Conservation (phyloP, 2,113 vertebrate genomes). For the Nibea coibor region DNA sequence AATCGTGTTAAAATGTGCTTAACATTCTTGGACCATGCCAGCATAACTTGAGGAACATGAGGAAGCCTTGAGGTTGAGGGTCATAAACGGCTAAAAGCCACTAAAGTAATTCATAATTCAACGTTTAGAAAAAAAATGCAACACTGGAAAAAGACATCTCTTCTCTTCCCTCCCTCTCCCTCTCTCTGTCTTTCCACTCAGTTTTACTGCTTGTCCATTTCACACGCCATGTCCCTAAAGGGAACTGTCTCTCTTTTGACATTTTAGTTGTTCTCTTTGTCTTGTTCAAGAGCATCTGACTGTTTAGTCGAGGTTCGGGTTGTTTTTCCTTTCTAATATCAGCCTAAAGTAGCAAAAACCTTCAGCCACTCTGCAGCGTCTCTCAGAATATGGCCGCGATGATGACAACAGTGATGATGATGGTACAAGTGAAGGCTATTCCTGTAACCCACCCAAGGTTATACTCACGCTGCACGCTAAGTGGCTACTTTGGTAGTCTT, state of each 20-base stretch:
- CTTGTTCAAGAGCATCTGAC: conserved; percentile 17
- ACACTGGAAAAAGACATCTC: conserved; percentile 15
- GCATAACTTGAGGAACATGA: neutral
- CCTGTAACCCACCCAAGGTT: conserved; percentile 65
- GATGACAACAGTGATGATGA: conserved; percentile 22
- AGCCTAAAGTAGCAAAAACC: conserved; percentile 15
- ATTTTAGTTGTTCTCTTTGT: conserved; percentile 40
- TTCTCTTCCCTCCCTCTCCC: conserved; percentile 4
- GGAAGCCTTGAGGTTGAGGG: conserved; percentile 25
- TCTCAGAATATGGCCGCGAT: conserved; percentile 10
- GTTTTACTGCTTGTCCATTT: conserved; percentile 43
- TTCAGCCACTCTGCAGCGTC: conserved; percentile 12
- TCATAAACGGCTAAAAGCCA: conserved; percentile 50
- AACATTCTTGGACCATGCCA: neutral
- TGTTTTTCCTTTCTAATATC: conserved; percentile 21
- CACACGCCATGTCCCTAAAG: conserved; percentile 35
- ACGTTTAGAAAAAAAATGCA: conserved; percentile 4
- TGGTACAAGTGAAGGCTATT: conserved; percentile 50
- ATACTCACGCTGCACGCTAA: conserved; percentile 42
- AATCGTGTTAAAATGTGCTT: conserved; percentile 4
- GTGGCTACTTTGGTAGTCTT: conserved; percentile 51
- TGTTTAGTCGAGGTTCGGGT: neutral
- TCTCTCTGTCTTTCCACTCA: conserved; percentile 14
- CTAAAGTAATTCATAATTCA: conserved; percentile 51
- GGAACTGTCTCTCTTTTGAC: conserved; percentile 38